Evolutionary conservation across 2,888 invertebrate species (phyloP).

Genomic region (Hipparchia sbordonii): DNA sequence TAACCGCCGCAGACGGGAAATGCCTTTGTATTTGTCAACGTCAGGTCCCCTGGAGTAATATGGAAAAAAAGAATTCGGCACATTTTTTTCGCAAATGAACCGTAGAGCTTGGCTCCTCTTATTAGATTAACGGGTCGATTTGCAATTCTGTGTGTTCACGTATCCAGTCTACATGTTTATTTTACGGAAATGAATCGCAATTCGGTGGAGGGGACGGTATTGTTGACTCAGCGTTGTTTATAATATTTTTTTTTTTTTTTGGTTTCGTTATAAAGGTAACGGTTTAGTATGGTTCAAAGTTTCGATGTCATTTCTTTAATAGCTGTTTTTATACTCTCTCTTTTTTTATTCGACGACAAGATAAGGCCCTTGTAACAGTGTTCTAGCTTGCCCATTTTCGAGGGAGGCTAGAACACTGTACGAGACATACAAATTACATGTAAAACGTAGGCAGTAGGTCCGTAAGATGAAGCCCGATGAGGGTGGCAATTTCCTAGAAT

Average conservation of each 20-base stretch:
- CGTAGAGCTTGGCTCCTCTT: slow-evolving; percentile 73
- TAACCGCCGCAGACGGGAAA: slow-evolving; percentile 68
- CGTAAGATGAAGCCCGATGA: no score
- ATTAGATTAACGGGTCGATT: slow-evolving; percentile 83
- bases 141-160: slow-evolving; percentile 78
- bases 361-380: no score
- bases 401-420: no score
- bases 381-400: no score
- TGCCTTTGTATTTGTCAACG: slow-evolving; percentile 80
- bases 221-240: slow-evolving; percentile 65
- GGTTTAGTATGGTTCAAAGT: neutral
- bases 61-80: slow-evolving; percentile 65
- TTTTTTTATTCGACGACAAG: neutral
- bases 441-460: no score
- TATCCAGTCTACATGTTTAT: slow-evolving; percentile 71
- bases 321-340: neutral
- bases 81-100: slow-evolving; percentile 81
- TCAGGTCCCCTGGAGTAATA: slow-evolving; percentile 64
- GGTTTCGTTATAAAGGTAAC: neutral
- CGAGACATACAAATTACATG: no score
- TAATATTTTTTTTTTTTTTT: slow-evolving; percentile 3
- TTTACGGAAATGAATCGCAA: slow-evolving; percentile 81
- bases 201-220: slow-evolving; percentile 63
- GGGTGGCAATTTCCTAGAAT: no score
- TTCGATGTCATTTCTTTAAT: neutral